Evolutionary conservation across 2,888 invertebrate species (phyloP).

Genomic region (Sinohyriopsis cumingii): DNA sequence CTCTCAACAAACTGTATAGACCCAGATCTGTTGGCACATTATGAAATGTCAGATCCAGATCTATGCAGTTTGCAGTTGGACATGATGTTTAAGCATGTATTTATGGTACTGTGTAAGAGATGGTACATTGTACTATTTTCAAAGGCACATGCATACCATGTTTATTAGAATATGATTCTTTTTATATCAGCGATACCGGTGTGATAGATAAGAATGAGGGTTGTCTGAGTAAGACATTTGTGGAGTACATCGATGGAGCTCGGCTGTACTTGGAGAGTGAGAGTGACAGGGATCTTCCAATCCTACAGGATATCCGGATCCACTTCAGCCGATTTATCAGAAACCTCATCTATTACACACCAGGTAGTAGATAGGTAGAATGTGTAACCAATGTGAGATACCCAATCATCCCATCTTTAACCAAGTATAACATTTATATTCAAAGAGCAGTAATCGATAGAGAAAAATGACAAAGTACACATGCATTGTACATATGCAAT

Average conservation of each 20-base stretch:
- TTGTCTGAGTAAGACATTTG: slow-evolving; percentile 86
- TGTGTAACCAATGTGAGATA: not conserved
- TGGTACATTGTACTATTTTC: too few relatives aligned
- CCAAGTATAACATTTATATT: too few relatives aligned
- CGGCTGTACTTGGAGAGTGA: slow-evolving; percentile 92
- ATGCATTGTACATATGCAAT: too few relatives aligned
- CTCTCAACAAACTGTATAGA: too few relatives aligned
- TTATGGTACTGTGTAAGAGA: too few relatives aligned
- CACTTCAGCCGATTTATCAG: slow-evolving; percentile 96
- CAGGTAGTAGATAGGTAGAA: slow-evolving; percentile 76
- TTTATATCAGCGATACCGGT: slow-evolving; percentile 75
- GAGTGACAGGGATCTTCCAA: slow-evolving; percentile 90
- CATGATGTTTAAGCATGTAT: too few relatives aligned
- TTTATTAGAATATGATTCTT: not conserved
- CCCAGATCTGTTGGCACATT: too few relatives aligned
- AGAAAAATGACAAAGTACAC: too few relatives aligned
- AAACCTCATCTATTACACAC: slow-evolving; percentile 94
- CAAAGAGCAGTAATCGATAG: too few relatives aligned
- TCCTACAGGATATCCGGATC: slow-evolving; percentile 88
- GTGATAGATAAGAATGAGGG: slow-evolving; percentile 88
- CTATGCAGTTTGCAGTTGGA: not conserved
- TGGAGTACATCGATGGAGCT: slow-evolving; percentile 96
- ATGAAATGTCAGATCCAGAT: not conserved
- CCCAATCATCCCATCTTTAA: not conserved
- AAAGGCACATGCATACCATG: too few relatives aligned